phyloP scores from a whole-genome alignment of 2,797 vertebrate genomes.

The Threskiornis aethiopicus region DNA sequence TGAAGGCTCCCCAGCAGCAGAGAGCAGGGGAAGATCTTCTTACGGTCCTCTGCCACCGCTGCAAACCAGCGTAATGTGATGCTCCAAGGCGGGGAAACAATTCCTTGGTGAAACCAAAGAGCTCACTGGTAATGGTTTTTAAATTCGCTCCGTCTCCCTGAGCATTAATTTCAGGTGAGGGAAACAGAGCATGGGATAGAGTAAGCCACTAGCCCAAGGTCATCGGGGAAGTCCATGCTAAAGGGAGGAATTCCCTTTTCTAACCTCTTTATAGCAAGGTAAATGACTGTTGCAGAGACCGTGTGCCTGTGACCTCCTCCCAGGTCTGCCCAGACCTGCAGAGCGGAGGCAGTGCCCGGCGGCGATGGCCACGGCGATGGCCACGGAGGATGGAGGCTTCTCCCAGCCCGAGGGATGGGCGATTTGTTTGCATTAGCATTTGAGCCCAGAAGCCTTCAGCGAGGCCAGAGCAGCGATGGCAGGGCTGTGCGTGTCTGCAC shows the following conservation, averaged over 20 bases:
- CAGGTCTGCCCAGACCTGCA: not conserved
- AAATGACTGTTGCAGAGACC: not conserved
- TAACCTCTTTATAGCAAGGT: not conserved
- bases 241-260: not conserved
- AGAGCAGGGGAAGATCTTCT: not conserved
- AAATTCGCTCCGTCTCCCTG: rapidly evolving
- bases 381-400: not conserved
- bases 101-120: not conserved
- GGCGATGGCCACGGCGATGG: not conserved
- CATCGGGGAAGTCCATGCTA: not conserved
- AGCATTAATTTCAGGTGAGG: not conserved
- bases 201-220: not conserved
- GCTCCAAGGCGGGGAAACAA: not conserved
- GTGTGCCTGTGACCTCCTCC: not conserved
- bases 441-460: not conserved
- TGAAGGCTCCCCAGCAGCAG: not conserved
- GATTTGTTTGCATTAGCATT: not conserved
- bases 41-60: not conserved
- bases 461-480: not conserved
- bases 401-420: not conserved
- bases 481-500: not conserved
- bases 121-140: not conserved
- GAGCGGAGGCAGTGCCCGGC: not conserved
- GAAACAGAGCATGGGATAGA: not conserved
- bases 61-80: not conserved